Conservation (phyloP, 2,797 vertebrate species). For the Scolopax bukidnonensis region DNA sequence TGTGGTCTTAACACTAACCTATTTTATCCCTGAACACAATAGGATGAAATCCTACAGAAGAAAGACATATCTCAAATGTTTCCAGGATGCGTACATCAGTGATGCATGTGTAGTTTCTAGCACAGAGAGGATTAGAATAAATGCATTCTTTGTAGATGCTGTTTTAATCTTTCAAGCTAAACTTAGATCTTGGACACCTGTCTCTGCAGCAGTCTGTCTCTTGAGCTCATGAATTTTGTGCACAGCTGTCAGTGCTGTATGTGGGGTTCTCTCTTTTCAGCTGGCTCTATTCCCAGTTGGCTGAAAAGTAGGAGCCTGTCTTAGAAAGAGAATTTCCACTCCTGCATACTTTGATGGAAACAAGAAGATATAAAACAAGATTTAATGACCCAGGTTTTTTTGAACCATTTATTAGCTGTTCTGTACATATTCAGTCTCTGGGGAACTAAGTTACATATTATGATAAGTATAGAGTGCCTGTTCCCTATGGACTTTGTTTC, state of each 20-base stretch:
- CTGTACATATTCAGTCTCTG: conserved; percentile 57
- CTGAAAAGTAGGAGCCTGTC: conserved; percentile 64
- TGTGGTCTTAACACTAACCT: not conserved
- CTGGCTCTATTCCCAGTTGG: conserved; percentile 71
- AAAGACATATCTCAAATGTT: conserved; percentile 40
- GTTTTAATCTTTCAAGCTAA: conserved; percentile 75
- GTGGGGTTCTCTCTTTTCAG: conserved; percentile 69
- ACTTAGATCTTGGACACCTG: conserved; percentile 76
- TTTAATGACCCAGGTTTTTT: conserved; percentile 56
- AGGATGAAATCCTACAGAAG: conserved; percentile 24
- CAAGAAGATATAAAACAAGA: conserved; percentile 69
- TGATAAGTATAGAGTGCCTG: conserved; percentile 70
- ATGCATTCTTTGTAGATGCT: conserved; percentile 71
- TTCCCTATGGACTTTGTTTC: conserved; percentile 52
- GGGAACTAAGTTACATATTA: conserved; percentile 71
- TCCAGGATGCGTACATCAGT: conserved; percentile 35
- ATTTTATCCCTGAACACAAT: conserved; percentile 47
- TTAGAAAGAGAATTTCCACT: conserved; percentile 72
- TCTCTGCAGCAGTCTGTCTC: conserved; percentile 70
- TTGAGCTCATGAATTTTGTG: conserved; percentile 69
- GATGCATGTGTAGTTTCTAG: conserved; percentile 54
- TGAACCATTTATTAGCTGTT: conserved; percentile 69
- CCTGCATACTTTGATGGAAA: conserved; percentile 69
- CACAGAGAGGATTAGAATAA: conserved; percentile 68
- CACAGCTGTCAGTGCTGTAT: conserved; percentile 73